Evolutionary conservation across 2,797 vertebrate species (phyloP).

Genomic region (Pristis pectinata): DNA sequence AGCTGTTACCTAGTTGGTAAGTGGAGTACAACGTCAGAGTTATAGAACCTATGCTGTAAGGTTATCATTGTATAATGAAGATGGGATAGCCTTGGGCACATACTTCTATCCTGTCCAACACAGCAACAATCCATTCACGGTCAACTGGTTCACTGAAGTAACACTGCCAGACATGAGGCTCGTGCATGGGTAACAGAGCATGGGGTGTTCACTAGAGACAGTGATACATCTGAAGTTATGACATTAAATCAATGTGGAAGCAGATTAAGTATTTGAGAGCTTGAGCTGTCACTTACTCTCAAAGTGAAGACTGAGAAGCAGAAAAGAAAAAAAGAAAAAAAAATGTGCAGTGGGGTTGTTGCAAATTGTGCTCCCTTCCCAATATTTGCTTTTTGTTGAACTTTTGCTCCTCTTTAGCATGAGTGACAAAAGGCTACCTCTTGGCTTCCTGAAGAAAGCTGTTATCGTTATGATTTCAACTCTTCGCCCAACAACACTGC

Average conservation of each 20-base stretch:
- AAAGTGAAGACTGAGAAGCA: neutral
- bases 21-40: neutral
- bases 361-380: too few relatives aligned
- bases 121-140: neutral
- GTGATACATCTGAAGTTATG: neutral
- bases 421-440: too few relatives aligned
- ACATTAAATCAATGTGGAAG: slow-evolving; percentile 28
- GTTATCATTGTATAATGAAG: neutral
- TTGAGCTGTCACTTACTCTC: neutral
- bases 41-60: neutral
- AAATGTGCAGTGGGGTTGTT: too few relatives aligned
- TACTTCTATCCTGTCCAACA: neutral
- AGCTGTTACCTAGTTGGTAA: neutral
- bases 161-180: neutral
- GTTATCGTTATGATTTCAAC: too few relatives aligned
- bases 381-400: too few relatives aligned
- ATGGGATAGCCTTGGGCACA: neutral
- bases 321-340: neutral
- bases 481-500: too few relatives aligned
- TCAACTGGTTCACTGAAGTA: slow-evolving; percentile 4
- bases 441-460: too few relatives aligned
- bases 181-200: neutral
- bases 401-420: too few relatives aligned
- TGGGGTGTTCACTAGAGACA: neutral
- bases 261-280: neutral